Evolutionary conservation across 30 jellyfish, hydroid and myxozoan genomes (phyloP), one percentile per base, ranked within the genome.

Genomic region (Nemopilema nomurai): DNA sequence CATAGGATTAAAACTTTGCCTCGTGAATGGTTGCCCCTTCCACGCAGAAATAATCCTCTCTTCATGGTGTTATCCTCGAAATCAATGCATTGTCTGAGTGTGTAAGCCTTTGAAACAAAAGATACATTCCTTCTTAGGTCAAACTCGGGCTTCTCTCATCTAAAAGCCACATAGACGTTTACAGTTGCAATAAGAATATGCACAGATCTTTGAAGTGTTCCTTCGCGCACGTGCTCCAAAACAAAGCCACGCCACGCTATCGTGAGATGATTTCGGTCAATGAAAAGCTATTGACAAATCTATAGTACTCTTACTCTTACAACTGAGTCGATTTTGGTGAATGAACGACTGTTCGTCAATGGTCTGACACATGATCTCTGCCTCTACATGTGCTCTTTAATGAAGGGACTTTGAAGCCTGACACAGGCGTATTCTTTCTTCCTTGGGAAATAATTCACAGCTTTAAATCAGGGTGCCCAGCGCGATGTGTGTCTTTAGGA

Each of bases 101-200:
- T 63, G 63, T 71, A 79, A 79, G 65, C 81, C 74, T 25, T 24
- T n/a, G 49, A 22, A 64, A 66, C 73, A 79, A 79, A 64, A 27
- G 27, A 75, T 28, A 20, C 51, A 32, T 57, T 64, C 89, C 81
- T 0, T 66, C 49, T 79, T 71, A 31, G 89, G 89, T 79, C 89
- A 79, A 67, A 30, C 81, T n/a, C 73, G 16, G 81, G 72, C 28
- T 25, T 28, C n/a, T 28, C 81, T 62, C 27, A 49, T 65, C 72
- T 25, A 41, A 67, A 79, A 32, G 21, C 72, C 72, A 25, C 33
- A 18, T 67, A 26, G 81, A 29, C 8, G 89, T 41, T 79, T 65
- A 29, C 53, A 18, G 29, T 79, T 67, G 67, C 52, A 28, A 62
- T 78, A 26, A 26, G 23, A 31, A n/a, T 32, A 21, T 64, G 72